A percentile compares a stretch with the other conserved stretches of the same genome.
phyloP scores from a whole-genome alignment of 1,140 invertebrate genomes.

The Heliothis virescens region DNA sequence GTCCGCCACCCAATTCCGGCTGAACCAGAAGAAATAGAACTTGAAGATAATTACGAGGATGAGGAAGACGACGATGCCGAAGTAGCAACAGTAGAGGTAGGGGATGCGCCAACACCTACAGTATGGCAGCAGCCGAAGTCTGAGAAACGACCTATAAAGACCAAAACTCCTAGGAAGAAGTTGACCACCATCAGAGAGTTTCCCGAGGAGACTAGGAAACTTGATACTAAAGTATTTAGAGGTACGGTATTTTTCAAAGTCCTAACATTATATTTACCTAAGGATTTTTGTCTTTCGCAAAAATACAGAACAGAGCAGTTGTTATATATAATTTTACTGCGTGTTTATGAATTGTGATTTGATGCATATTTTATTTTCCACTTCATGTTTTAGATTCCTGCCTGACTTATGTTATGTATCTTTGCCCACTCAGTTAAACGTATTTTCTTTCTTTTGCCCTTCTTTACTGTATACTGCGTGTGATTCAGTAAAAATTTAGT shows the following conservation, averaged over 20 bases:
- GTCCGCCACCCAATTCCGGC: constrained; percentile 20
- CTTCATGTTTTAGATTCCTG: too few relatives aligned
- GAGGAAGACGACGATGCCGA: constrained; percentile 5
- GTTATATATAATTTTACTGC: too few relatives aligned
- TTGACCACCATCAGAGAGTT: background rate
- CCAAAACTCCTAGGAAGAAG: background rate
- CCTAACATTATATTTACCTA: too few relatives aligned
- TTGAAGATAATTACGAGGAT: constrained; percentile 25
- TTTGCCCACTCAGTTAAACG: too few relatives aligned
- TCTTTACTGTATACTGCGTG: too few relatives aligned
- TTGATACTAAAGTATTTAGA: constrained; percentile 3
- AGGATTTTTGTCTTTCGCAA: too few relatives aligned
- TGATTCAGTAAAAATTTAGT: too few relatives aligned
- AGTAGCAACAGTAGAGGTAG: background rate
- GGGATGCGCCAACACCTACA: background rate
- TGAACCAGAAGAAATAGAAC: constrained; percentile 1
- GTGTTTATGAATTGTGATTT: too few relatives aligned
- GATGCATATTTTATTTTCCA: too few relatives aligned
- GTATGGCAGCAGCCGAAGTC: background rate
- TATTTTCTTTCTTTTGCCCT: too few relatives aligned
- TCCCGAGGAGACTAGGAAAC: background rate
- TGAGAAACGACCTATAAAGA: background rate
- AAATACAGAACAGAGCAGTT: too few relatives aligned
- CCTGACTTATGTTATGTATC: too few relatives aligned
- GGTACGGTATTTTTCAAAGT: background rate